Evolutionary conservation across 2,888 invertebrate genomes (phyloP), one percentile per base, ranked within the genome.

Genomic region (Eupithecia centaureata): DNA sequence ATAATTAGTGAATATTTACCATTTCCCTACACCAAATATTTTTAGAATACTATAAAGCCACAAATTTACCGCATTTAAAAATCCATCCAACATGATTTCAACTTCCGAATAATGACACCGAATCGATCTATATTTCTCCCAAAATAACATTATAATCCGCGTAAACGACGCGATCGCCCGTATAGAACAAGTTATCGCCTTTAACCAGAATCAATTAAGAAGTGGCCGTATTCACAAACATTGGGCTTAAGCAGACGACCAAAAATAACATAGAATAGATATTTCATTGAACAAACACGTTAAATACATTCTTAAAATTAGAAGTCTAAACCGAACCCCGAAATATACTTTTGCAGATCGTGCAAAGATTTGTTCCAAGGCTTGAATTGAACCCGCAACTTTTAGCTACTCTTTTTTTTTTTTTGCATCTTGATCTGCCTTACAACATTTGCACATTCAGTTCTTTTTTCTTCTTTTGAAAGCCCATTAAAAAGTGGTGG

Each of bases 191-290:
- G 76, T 77, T 74, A 77, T 78, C 63, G 75, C 69, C 74, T 70
- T 75, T 77, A 77, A 76, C 65, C 70, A 61, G 61, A 69, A 73
- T 74, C 74, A 74, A 78, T 78, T 75, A 78, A 76, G 73, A 71
- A 70, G 47, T 30, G 22, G 8, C 18, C 63, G n/a, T 62, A 65
- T 65, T 65, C 65, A 56, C 42, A 65, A 62, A 57, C 33, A n/a
- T 4, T 47, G 47, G 4, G 2, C 18, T 22, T 47, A 47, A 47
- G 18, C 47, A 47, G 12, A 47, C 12, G 47, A 18, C 22, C 47
- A 47, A 22, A n/a, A 22, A n/a, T n/a, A n/a, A n/a, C n/a, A n/a
- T n/a, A n/a, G n/a, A n/a, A n/a, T n/a, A n/a, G n/a, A n/a, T n/a
- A n/a, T n/a, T n/a, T n/a, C n/a, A n/a, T n/a, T n/a, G n/a, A n/a